phyloP scores from a whole-genome alignment of 2,888 invertebrate species.

The Dascillus cervinus region DNA sequence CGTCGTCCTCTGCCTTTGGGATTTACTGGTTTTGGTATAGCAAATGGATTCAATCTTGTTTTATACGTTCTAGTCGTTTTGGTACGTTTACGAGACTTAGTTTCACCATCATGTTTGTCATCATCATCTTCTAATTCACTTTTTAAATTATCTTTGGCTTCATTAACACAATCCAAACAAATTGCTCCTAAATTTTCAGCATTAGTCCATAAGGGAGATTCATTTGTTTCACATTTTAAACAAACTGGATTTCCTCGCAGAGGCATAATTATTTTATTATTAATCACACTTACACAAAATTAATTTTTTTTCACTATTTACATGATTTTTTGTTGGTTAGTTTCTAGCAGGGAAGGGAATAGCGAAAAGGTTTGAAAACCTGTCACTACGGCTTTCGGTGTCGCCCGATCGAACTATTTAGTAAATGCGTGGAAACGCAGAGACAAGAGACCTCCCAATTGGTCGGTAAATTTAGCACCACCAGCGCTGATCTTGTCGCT shows the following conservation, averaged over 20 bases:
- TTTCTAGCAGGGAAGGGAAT: too few relatives aligned
- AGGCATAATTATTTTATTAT: too few relatives aligned
- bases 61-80: constrained; percentile 48
- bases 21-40: constrained; percentile 37
- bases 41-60: constrained; percentile 41
- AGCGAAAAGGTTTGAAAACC: too few relatives aligned
- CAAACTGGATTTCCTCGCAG: constrained; percentile 56
- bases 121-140: constrained; percentile 33
- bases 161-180: constrained; percentile 66
- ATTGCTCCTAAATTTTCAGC: constrained; percentile 62
- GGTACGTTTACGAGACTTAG: constrained; percentile 53
- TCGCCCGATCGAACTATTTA: too few relatives aligned
- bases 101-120: constrained; percentile 34
- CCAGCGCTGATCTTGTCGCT: too few relatives aligned
- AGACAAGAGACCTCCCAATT: too few relatives aligned
- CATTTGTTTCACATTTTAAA: constrained; percentile 59
- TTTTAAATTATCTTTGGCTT: constrained; percentile 42
- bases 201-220: constrained; percentile 69
- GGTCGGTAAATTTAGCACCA: too few relatives aligned
- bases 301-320: too few relatives aligned
- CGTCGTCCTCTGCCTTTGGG: constrained; percentile 69
- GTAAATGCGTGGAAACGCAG: too few relatives aligned
- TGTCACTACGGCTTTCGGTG: too few relatives aligned
- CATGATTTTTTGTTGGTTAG: too few relatives aligned
- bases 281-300: too few relatives aligned